Evolutionary conservation across 2,113 vertebrate species (phyloP).

Genomic region (Istiophorus platypterus): DNA sequence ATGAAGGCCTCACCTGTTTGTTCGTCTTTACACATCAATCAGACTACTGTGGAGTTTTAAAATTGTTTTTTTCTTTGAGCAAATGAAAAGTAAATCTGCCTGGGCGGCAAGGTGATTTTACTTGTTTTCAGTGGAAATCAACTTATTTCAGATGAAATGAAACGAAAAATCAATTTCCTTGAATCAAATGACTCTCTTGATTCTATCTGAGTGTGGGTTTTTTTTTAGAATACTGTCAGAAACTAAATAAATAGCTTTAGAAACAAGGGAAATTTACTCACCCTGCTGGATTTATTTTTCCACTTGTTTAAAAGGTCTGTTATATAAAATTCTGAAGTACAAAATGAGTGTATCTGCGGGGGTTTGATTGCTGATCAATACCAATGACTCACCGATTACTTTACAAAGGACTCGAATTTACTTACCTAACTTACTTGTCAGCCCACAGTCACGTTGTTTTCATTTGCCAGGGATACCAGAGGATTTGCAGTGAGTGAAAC

Average conservation of each 20-base stretch:
- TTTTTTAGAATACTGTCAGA: slow-evolving; percentile 15
- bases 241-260: slow-evolving; percentile 34
- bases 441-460: slow-evolving; percentile 19
- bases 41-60: slow-evolving; percentile 12
- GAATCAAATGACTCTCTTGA: slow-evolving; percentile 37
- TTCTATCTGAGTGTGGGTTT: slow-evolving; percentile 24
- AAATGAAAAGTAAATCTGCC: slow-evolving; percentile 44
- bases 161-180: slow-evolving; percentile 45
- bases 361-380: slow-evolving; percentile 70
- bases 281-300: slow-evolving; percentile 15
- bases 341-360: slow-evolving; percentile 38
- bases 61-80: slow-evolving; percentile 38
- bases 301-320: slow-evolving; percentile 32
- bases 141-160: slow-evolving; percentile 26
- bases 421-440: slow-evolving; percentile 37
- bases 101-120: slow-evolving; percentile 18
- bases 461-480: background rate
- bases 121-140: slow-evolving; percentile 38
- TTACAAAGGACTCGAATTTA: slow-evolving; percentile 28
- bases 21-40: slow-evolving; percentile 16
- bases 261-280: slow-evolving; percentile 35
- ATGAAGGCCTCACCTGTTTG: background rate
- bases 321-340: slow-evolving; percentile 43
- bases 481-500: background rate
- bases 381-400: slow-evolving; percentile 60